Evolutionary conservation across 1,140 invertebrate species (phyloP).

Genomic region (Conus ventricosus): DNA sequence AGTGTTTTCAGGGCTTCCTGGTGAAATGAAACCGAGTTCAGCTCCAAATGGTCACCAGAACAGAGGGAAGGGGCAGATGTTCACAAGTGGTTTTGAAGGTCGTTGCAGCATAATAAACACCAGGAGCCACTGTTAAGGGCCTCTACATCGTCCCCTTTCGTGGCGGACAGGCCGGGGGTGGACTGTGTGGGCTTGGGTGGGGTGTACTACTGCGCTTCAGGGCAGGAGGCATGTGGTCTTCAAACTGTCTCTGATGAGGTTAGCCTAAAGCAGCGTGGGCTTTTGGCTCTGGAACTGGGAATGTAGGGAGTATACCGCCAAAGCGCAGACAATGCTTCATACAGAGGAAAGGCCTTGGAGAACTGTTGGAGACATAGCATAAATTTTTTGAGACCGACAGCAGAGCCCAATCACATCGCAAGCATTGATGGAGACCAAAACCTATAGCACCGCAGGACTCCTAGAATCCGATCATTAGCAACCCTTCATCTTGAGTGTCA

Average conservation of each 20-base stretch:
- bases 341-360: conserved; percentile 19
- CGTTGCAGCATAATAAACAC: conserved; percentile 45
- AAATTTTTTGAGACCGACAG: neutral
- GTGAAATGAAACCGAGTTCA: neutral
- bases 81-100: conserved; percentile 59
- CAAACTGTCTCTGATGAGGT: neutral
- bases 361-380: conserved; percentile 10
- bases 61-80: conserved; percentile 50
- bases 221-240: neutral
- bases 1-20: too few species aligned
- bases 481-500: conserved; percentile 32
- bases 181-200: conserved; percentile 38
- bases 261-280: conserved; percentile 27
- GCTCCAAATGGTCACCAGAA: conserved; percentile 29
- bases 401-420: neutral
- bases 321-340: conserved; percentile 8
- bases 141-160: conserved; percentile 32
- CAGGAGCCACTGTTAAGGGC: conserved; percentile 41
- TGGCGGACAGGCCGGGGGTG: conserved; percentile 35
- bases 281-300: too few species aligned
- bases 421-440: neutral
- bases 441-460: conserved; percentile 28
- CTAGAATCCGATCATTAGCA: neutral
- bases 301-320: conserved; percentile 18
- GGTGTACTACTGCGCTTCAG: conserved; percentile 38